Evolutionary conservation across 2,888 invertebrate species (phyloP).

Genomic region (Pristionchus mayeri): DNA sequence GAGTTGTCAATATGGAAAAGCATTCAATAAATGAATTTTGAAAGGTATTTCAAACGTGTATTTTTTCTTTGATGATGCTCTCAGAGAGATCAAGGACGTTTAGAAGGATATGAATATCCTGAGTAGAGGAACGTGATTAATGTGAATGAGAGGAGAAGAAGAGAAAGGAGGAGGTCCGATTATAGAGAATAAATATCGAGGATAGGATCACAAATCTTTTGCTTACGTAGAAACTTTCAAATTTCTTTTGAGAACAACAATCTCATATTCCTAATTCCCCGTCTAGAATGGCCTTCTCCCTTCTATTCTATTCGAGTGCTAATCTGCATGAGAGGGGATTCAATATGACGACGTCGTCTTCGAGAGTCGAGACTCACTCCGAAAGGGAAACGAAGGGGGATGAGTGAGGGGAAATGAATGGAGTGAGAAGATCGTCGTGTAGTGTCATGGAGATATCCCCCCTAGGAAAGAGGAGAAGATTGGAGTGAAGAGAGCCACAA

Average conservation of each 20-base stretch:
- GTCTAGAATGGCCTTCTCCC: not conserved
- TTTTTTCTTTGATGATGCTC: too few species aligned
- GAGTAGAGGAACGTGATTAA: too few species aligned
- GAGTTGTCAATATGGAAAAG: too few species aligned
- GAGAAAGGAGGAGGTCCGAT: not conserved
- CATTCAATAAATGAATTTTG: too few species aligned
- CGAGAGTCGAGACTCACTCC: too few species aligned
- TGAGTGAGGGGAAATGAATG: not conserved
- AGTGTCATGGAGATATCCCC: conserved; percentile 15
- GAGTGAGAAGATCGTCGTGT: not conserved
- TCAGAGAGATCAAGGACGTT: not conserved
- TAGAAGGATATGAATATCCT: too few species aligned
- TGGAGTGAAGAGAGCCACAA: not conserved
- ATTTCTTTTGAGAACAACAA: not conserved
- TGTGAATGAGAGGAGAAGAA: not conserved
- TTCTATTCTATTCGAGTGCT: conserved; percentile 15
- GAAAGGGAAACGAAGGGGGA: too few species aligned
- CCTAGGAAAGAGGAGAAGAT: too few species aligned
- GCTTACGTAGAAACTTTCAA: not conserved
- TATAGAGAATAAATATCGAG: not conserved
- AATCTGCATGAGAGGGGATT: not conserved
- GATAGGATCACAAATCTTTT: not conserved
- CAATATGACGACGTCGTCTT: conserved; percentile 26
- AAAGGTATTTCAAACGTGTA: too few species aligned
- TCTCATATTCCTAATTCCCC: conserved; percentile 22